Base-by-base conservation (phyloP, 2,797 vertebrate species). In the Sylvilagus floridanus region DNA sequence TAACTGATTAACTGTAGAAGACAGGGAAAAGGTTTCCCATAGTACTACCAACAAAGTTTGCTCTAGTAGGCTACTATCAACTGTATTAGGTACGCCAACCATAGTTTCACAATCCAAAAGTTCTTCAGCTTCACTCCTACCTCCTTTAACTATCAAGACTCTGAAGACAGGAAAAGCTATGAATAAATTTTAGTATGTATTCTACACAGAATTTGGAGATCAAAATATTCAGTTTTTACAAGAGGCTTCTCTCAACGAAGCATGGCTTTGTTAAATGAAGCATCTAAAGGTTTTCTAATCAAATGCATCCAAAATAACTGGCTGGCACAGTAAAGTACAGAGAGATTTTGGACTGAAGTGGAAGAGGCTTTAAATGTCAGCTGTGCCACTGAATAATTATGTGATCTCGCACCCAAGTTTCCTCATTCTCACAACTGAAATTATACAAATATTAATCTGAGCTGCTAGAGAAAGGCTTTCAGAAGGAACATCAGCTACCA, bases 91-190 rank as follows among this genome's bases (percentile, higher is more conserved):
- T 69, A 52, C 28, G 63, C 21, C 47, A 91, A 76, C 72, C 79
- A 73, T 14, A 81, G 37, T 84, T 90, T 90, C 78, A 62, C 22
- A 90, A 73, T 85, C 69, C 65, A 84, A 60, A 72, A 47, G 37
- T 88, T 72, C 81, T 35, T 94, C 35, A 71, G 21, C 30, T 83
- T 82, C 82, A 62, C 65, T 88, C n/a, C 54, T n/a, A 35, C 24
- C 37, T 81, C 37, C 28, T 72, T 8, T 71, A 95, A 81, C 3
- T 54, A 30, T 62, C 37, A 82, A 79, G 66, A 73, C 54, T 72
- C 50, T 90, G 42, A 96, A 87, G 91, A 54, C 50, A 75, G 35
- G 30, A 91, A 94, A 93, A 79, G 32, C 32, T 86, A 63, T 32
- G 37, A 73, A 88, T 84, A 93, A 88, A 87, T 69, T 86, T 84